Evolutionary conservation across 2,797 vertebrate genomes (phyloP).

Genomic region (Pseudopleuronectes americanus): DNA sequence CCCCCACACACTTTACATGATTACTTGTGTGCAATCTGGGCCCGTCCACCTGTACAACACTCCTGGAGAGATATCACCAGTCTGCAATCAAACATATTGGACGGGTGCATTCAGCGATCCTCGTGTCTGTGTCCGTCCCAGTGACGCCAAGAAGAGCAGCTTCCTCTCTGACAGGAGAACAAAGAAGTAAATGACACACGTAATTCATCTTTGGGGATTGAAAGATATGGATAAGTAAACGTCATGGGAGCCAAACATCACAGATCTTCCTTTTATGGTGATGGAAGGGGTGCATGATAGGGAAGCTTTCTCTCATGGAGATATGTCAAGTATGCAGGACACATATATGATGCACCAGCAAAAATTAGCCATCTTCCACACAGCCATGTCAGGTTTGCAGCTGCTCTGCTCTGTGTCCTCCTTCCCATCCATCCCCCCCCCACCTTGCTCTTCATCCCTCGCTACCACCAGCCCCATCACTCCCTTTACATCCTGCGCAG

Average conservation of each 20-base stretch:
- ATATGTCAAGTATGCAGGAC: too few species aligned
- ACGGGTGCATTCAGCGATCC: slow-evolving; percentile 7
- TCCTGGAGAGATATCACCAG: slow-evolving; percentile 60
- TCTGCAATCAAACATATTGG: slow-evolving; percentile 56
- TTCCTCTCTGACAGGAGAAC: neutral
- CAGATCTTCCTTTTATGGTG: neutral
- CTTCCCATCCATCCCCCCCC: neutral
- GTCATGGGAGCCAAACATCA: neutral
- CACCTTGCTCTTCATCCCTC: neutral
- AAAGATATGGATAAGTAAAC: neutral
- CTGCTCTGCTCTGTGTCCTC: neutral
- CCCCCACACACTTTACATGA: slow-evolving; percentile 47
- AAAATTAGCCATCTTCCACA: neutral
- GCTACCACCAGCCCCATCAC: too few species aligned
- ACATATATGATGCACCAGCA: neutral
- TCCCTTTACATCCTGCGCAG: too few species aligned
- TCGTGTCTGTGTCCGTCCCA: neutral
- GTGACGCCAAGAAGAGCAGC: slow-evolving; percentile 6
- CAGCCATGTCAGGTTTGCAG: neutral
- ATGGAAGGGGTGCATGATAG: neutral
- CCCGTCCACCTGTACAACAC: slow-evolving; percentile 31
- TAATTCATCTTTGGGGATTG: neutral
- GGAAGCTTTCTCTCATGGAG: neutral
- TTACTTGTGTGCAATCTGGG: slow-evolving; percentile 63
- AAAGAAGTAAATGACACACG: too few species aligned